Conservation (phyloP, 2,888 invertebrate species). For the Aplocera efformata region DNA sequence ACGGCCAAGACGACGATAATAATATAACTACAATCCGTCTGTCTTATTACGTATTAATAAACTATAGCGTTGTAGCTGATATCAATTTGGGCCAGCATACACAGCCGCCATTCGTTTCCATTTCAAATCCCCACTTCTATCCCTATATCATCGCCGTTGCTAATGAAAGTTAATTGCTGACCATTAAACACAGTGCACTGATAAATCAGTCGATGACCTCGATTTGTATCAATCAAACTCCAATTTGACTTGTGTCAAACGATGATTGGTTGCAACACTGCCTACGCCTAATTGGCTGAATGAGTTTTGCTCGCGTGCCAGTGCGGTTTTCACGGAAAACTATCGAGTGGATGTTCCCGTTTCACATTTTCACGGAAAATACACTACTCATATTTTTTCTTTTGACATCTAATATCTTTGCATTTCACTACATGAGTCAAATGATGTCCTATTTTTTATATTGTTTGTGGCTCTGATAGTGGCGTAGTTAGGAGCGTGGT, state of each 20-base stretch:
- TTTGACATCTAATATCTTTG: no score
- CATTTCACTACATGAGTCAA: no score
- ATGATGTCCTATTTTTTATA: no score
- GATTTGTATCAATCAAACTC: constrained; percentile 73
- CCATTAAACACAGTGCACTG: constrained; percentile 47
- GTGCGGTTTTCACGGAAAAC: constrained; percentile 45
- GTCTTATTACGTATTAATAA: no score
- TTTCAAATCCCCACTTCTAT: constrained; percentile 8
- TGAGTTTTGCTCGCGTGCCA: constrained; percentile 64
- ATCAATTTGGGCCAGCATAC: no score
- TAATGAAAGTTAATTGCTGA: constrained; percentile 54
- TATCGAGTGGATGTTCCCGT: constrained; percentile 32
- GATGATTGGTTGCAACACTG: constrained; percentile 77
- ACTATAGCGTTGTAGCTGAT: no score
- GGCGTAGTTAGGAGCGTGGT: no score
- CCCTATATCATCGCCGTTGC: constrained; percentile 23
- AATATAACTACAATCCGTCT: no score
- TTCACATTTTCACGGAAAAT: background rate
- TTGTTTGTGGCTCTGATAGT: no score
- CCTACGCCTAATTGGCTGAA: constrained; percentile 70
- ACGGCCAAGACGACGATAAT: no score
- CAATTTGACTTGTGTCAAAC: constrained; percentile 76
- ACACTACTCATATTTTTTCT: background rate
- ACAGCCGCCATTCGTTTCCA: constrained; percentile 5
- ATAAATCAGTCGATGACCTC: constrained; percentile 74